Evolutionary conservation across 2,113 vertebrate species (phyloP), one percentile per base, ranked within the genome.

Genomic region (Shinisaurus crocodilurus): DNA sequence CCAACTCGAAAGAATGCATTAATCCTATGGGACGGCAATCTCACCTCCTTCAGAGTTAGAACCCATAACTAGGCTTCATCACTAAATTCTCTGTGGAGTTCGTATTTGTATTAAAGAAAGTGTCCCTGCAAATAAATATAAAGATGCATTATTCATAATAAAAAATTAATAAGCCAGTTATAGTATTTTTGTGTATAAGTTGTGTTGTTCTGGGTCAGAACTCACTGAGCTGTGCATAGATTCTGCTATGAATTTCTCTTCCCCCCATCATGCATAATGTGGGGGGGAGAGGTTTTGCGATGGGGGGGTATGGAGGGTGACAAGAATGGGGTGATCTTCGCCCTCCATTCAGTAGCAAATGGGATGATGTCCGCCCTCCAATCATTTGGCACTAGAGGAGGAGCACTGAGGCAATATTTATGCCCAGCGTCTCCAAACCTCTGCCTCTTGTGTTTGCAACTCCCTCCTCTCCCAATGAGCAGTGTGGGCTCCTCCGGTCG

Each of bases 161-260:
- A 89, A n/a, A 67, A 91, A 92, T 85, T 6, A 67, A 95, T 92
- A 95, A 95, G 92, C 54, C 83, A 92, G 94, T 95, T 86, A 93
- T 93, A 95, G 91, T 93, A 80, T 60, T 89, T 96, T 96, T 96
- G 84, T 90, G 93, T 95, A 91, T 89, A 96, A 96, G 95, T 95
- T 91, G 54, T 91, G 54, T 29, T 88, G 93, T 90, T 93, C 93
- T 18, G 8, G 82, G 93, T 84, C 80, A 93, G 92, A 77, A 83
- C 48, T 95, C 94, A 67, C 91, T 86, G 65, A 92, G 67, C 50
- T 92, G 32, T 89, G 18, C 23, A 72, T 69, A 67, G 87, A 75
- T 37, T 91, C 92, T 20, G 16, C 60, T 85, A 76, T 75, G 93
- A 88, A 74, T 90, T n/a, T n/a, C n/a, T n/a, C n/a, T n/a, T n/a